Base-by-base conservation (phyloP, 2,113 vertebrate species). In the Menura novaehollandiae region DNA sequence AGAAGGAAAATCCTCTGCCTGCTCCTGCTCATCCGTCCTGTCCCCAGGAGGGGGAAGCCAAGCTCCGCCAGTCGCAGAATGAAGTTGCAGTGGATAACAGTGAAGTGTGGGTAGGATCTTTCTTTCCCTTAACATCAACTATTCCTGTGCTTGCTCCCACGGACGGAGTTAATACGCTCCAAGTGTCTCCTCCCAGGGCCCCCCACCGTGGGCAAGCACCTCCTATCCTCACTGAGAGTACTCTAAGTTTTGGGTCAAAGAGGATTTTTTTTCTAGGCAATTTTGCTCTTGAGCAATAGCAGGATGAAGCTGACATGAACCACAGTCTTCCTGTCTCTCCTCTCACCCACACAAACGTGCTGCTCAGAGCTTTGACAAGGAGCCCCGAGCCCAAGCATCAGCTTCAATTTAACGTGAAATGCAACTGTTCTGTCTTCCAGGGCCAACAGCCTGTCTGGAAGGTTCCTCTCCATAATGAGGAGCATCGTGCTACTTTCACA, bases 11-110 rank as follows among this genome's bases (percentile, higher is more conserved):
- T 15, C 33, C 27, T 26, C 14, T 51, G 26, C 17, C 66, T 41
- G 33, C 71, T 90, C 58, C 71, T 92, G 91, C 32, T 72, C 59
- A 55, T 94, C 47, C 67, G 0, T 60, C 46, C 28, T 35, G 44
- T 89, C 19, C 49, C 94, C 93, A 93, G 85, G 56, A 89, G 71
- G 33, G 66, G 92, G 91, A 85, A 89, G 76, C 83, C 64, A 7
- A 95, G 32, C 6, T 79, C 68, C 2, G 9, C 33, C 55, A 66
- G 33, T 13, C 41, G 41, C 39, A 74, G 53, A 66, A 52, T 13
- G 13, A 37, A 66, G 13, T 33, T 28, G 28, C 37, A 44, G 15
- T 3, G 22, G 44, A 49, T 33, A 18, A 3, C 52, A 76, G 32
- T 1, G 19, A 46, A 16, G 14, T 3, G 18, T 10, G 47, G 5